Conservation (phyloP, 2,797 vertebrate species). For the Lacerta bilineata region DNA sequence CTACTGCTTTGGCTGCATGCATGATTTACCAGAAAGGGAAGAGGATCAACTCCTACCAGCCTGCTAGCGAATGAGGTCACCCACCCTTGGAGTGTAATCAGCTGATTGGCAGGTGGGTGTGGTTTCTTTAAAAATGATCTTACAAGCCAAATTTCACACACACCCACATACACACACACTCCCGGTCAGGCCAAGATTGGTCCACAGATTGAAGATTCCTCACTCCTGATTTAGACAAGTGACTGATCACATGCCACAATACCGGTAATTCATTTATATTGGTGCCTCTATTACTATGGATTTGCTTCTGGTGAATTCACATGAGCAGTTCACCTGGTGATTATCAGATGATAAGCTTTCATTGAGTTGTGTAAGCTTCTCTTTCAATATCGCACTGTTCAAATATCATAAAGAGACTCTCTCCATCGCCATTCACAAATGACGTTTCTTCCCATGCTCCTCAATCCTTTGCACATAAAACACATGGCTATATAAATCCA, state of each 20-base stretch:
- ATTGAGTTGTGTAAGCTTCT: background rate
- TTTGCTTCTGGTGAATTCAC: background rate
- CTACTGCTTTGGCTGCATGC: background rate
- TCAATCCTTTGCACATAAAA: background rate
- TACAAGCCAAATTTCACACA: too few relatives aligned
- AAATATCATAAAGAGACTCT: background rate
- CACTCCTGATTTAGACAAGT: background rate
- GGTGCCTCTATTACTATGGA: background rate
- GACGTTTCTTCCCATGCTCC: background rate
- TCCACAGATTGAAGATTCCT: too few relatives aligned
- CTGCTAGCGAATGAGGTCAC: too few relatives aligned
- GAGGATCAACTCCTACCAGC: too few relatives aligned
- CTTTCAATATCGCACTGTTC: background rate
- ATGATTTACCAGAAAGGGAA: background rate
- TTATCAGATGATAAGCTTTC: constrained; percentile 3
- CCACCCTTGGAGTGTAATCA: too few relatives aligned
- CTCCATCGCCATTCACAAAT: background rate
- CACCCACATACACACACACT: too few relatives aligned
- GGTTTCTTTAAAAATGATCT: too few relatives aligned
- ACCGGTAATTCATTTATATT: background rate
- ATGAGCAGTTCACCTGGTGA: background rate
- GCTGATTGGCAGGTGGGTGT: too few relatives aligned
- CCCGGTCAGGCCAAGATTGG: too few relatives aligned
- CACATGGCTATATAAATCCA: background rate
- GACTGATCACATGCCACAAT: background rate